A percentile compares a stretch with the other conserved stretches of the same genome.
Evolutionary conservation across 2,113 vertebrate species (phyloP).

Genomic region (Silurus meridionalis): DNA sequence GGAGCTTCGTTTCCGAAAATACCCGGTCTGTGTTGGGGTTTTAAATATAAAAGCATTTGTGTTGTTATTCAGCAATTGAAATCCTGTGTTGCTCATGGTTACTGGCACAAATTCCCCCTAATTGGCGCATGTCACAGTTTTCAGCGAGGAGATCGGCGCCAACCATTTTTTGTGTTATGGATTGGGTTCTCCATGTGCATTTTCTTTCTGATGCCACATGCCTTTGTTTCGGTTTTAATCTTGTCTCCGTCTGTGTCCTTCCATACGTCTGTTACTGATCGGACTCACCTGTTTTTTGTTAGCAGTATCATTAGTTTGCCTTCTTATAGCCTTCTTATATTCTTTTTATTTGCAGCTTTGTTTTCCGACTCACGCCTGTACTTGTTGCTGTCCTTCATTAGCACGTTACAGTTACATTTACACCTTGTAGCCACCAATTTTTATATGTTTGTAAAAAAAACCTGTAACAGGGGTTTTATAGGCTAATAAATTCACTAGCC

Average conservation of each 20-base stretch:
- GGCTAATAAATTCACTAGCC: background rate
- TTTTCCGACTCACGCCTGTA: background rate
- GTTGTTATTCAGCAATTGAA: background rate
- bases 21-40: background rate
- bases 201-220: background rate
- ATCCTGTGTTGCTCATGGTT: background rate
- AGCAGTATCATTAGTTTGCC: background rate
- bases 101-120: background rate
- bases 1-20: background rate
- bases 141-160: background rate
- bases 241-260: background rate
- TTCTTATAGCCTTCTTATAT: background rate
- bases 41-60: background rate
- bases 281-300: background rate
- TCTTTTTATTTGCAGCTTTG: background rate
- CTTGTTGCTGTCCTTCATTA: background rate
- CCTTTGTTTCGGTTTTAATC: background rate
- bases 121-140: background rate
- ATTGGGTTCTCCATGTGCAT: background rate
- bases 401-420: background rate
- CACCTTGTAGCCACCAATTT: background rate
- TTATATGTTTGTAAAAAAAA: background rate
- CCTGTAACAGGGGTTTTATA: background rate
- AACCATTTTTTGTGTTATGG: background rate
- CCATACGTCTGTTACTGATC: background rate